A percentile compares a stretch with the other conserved stretches of the same genome.
phyloP scores from a whole-genome alignment of 2,113 vertebrate genomes.

The Catharus minimus region DNA sequence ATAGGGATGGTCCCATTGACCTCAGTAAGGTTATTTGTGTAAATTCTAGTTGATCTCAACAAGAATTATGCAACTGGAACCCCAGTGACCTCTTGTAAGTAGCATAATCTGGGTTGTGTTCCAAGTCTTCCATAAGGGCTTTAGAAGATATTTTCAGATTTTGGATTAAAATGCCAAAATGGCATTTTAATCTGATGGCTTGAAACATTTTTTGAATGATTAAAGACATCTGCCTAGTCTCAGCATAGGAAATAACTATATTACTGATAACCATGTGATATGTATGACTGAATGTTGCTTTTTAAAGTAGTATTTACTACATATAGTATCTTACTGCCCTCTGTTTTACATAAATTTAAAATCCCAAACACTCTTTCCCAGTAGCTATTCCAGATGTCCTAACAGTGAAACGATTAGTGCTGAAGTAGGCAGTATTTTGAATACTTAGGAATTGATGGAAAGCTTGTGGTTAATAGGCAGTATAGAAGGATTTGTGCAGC shows the following conservation, averaged over 20 bases:
- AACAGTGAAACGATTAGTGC: not conserved
- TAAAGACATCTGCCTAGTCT: not conserved
- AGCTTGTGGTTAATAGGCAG: not conserved
- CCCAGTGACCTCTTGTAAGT: conserved; percentile 21
- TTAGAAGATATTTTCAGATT: conserved; percentile 60
- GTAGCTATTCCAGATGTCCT: not conserved
- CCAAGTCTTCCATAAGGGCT: conserved; percentile 15
- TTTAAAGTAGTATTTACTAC: not conserved
- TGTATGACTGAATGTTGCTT: not conserved
- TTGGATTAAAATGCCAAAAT: conserved; percentile 55
- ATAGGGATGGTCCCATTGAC: not conserved
- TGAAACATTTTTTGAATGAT: conserved; percentile 13
- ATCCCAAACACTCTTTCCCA: not conserved
- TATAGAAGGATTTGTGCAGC: not conserved
- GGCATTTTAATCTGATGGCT: conserved; percentile 46
- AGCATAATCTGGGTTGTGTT: conserved; percentile 23
- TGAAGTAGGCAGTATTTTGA: not conserved
- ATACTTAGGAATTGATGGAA: not conserved
- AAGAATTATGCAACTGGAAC: conserved; percentile 27
- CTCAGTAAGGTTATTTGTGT: conserved; percentile 19
- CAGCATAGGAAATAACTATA: not conserved
- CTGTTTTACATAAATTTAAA: not conserved
- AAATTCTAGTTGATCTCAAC: conserved; percentile 20
- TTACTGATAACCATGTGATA: not conserved
- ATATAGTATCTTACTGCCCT: not conserved